Evolutionary conservation across 2,888 invertebrate species (phyloP).

Genomic region (Scotopteryx bipunctaria): DNA sequence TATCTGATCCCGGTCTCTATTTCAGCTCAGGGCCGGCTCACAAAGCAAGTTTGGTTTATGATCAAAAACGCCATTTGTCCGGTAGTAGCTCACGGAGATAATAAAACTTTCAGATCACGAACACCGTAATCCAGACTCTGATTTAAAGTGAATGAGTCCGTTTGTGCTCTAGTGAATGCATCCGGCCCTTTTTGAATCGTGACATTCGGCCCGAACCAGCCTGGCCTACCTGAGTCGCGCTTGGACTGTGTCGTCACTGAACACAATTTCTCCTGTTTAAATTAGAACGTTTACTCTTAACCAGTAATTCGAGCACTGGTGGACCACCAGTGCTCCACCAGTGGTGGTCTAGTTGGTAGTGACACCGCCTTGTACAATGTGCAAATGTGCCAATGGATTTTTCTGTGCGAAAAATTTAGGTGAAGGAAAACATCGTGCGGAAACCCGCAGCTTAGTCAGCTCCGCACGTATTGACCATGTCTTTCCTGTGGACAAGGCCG

Average conservation of each 20-base stretch:
- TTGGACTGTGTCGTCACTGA: conserved; percentile 9
- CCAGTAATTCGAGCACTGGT: too few relatives aligned
- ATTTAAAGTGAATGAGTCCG: conserved; percentile 67
- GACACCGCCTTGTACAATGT: too few relatives aligned
- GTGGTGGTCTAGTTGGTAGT: too few relatives aligned
- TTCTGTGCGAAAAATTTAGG: too few relatives aligned
- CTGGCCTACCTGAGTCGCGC: conserved; percentile 42
- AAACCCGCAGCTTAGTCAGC: too few relatives aligned
- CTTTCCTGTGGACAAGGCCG: too few relatives aligned
- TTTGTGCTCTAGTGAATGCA: conserved; percentile 66
- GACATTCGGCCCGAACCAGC: conserved; percentile 44
- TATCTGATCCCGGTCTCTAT: not conserved
- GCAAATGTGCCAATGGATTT: too few relatives aligned
- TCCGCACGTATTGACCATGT: too few relatives aligned
- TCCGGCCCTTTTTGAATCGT: conserved; percentile 64
- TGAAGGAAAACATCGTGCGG: too few relatives aligned
- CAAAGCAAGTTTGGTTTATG: conserved; percentile 9
- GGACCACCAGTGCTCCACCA: too few relatives aligned
- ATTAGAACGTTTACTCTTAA: too few relatives aligned
- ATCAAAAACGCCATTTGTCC: conserved; percentile 11
- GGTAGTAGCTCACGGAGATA: conserved; percentile 37
- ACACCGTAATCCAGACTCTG: conserved; percentile 58
- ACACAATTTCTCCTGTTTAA: conserved; percentile 14
- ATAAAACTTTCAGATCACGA: conserved; percentile 65
- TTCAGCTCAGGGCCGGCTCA: not conserved